A percentile compares a stretch with the other conserved stretches of the same genome.
phyloP scores from a whole-genome alignment of 2,888 invertebrate species.

The Apamea monoglypha region DNA sequence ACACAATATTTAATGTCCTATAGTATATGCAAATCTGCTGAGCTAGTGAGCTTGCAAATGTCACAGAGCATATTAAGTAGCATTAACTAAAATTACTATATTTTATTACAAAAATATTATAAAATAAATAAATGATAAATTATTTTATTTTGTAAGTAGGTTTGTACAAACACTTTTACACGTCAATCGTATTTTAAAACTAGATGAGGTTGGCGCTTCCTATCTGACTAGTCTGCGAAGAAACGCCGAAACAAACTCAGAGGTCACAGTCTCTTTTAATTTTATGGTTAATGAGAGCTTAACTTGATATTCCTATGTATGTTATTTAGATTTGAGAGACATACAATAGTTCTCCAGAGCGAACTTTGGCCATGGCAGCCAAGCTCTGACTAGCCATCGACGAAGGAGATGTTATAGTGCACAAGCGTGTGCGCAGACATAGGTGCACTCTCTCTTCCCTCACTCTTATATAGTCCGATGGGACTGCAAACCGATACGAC shows the following conservation, averaged over 20 bases:
- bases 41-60: constrained; percentile 62
- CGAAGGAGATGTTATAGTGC: background rate
- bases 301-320: background rate
- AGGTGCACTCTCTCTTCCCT: background rate
- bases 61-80: constrained; percentile 53
- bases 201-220: too few species aligned
- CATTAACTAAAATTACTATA: constrained; percentile 33
- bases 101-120: constrained; percentile 10
- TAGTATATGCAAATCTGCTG: constrained; percentile 71
- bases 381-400: background rate
- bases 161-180: too few species aligned
- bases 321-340: background rate
- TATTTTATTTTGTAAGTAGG: too few species aligned
- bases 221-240: too few species aligned
- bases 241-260: too few species aligned
- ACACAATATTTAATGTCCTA: constrained; percentile 60
- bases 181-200: too few species aligned
- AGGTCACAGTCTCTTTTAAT: too few species aligned
- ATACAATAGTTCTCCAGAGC: background rate
- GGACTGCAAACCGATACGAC: too few species aligned
- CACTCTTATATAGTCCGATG: too few species aligned
- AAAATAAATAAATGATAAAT: too few species aligned
- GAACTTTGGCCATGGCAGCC: background rate
- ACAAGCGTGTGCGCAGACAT: background rate
- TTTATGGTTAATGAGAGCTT: background rate